These are phyloP conservation scores for Odontomachus brunneus DNA, from an alignment of 1,140 invertebrate species.

Conservation along the genomic window DNA sequence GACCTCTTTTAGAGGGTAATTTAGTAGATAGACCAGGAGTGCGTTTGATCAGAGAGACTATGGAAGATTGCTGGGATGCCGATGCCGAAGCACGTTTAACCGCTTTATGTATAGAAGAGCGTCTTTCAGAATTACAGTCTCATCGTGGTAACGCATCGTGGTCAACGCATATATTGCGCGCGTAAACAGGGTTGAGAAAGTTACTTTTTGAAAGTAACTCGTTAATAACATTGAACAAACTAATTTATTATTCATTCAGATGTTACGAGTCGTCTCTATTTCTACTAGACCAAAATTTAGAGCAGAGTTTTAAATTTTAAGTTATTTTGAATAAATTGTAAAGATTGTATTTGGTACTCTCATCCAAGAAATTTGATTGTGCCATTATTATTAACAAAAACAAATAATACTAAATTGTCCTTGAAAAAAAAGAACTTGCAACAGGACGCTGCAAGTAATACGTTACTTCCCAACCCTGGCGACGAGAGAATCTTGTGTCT, in stretches of 20 bases:
- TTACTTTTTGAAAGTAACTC: too few relatives aligned
- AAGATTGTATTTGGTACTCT: too few relatives aligned
- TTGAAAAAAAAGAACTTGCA: not conserved
- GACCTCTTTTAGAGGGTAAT: conserved; percentile 91
- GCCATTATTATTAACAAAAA: too few relatives aligned
- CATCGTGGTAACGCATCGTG: conserved; percentile 77
- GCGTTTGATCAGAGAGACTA: conserved; percentile 93
- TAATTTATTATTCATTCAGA: too few relatives aligned
- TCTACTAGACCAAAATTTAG: too few relatives aligned
- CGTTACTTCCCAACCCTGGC: not conserved
- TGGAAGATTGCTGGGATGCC: conserved; percentile 97
- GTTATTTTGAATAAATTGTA: too few relatives aligned
- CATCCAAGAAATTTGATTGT: too few relatives aligned
- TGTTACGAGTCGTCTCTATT: too few relatives aligned
- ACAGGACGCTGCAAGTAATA: conserved; percentile 43
- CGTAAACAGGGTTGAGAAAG: too few relatives aligned
- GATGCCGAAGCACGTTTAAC: conserved; percentile 96
- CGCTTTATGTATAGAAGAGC: conserved; percentile 95
- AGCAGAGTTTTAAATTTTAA: too few relatives aligned
- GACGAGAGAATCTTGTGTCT: too few relatives aligned
- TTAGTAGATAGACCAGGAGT: conserved; percentile 86
- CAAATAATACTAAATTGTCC: not conserved
- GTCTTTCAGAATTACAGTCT: conserved; percentile 91
- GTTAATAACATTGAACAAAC: too few relatives aligned
- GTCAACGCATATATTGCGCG: not conserved